Evolutionary conservation across 2,888 invertebrate genomes (phyloP), one percentile per base, ranked within the genome.

Genomic region (Netelia virgata): DNA sequence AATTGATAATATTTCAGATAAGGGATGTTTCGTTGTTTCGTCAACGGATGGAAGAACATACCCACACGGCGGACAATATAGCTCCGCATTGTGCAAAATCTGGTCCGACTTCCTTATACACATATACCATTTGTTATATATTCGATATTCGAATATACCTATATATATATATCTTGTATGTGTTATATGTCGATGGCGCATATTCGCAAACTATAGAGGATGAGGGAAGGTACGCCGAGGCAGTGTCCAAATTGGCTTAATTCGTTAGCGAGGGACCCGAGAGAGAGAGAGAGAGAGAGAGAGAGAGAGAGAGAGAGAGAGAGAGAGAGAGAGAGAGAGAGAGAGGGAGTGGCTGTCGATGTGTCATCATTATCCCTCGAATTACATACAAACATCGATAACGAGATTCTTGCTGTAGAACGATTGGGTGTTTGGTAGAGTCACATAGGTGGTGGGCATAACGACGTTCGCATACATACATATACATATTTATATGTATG

Each of bases 371-470:
- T 85, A 85, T 85, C 82, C 82, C 76, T 85, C 75, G 82, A 83
- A 85, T 85, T 85, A 85, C 84, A 78, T 84, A 73, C 85, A 85
- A 85, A 82, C 82, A 82, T 82, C 82, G 85, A 83, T 82, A 85
- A 82, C 82, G 82, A 82, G 82, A 85, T 82, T 85, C 82, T 82
- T 72, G 76, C 66, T 81, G 74, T 69, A 74, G 74, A 47, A 74
- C 50, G 59, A 43, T 57, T 61, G 59, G 50, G 75, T 55, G 70
- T 50, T 50, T 50, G 73, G 68, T 47, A 47, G 47, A 47, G 47
- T 47, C 6, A 47, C 47, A 47, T 14, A 47, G 11, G 14, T 18
- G 61, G 63, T 14, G 85, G 86, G 86, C 82, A 85, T 79, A 81
- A 69, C 14, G 14, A 47, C 14, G 47, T 47, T 47, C 14, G 3